Percentiles rank a stretch among this genome's conserved stretches.
Evolutionary conservation across 2,888 invertebrate genomes (phyloP).

Genomic region (Sarcophaga caerulescens): DNA sequence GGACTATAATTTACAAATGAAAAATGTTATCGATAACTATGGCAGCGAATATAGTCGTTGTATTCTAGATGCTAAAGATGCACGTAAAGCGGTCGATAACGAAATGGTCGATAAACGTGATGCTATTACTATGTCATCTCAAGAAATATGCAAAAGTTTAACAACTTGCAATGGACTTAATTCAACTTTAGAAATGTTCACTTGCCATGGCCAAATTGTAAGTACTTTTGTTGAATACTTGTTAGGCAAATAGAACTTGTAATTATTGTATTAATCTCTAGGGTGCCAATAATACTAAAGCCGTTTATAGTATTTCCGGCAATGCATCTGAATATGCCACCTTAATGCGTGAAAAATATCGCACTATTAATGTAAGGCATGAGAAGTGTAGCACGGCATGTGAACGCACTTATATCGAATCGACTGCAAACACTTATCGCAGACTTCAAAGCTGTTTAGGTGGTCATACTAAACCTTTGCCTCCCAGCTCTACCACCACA

Average conservation of each 20-base stretch:
- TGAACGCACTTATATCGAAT: conserved; percentile 74
- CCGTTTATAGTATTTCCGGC: conserved; percentile 75
- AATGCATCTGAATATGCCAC: conserved; percentile 75
- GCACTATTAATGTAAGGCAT: conserved; percentile 73
- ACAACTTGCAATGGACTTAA: conserved; percentile 68
- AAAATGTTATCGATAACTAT: conserved; percentile 71
- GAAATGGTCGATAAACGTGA: conserved; percentile 71
- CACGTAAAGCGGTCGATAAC: conserved; percentile 71
- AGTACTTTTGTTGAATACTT: conserved; percentile 64
- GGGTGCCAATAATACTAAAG: conserved; percentile 76
- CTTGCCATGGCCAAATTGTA: conserved; percentile 74
- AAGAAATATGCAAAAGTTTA: conserved; percentile 70
- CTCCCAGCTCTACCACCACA: conserved; percentile 57
- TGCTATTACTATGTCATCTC: conserved; percentile 68
- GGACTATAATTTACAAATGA: conserved; percentile 75
- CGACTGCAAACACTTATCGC: conserved; percentile 75
- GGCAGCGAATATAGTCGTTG: conserved; percentile 72
- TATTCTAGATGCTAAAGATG: conserved; percentile 63
- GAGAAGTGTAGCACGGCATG: conserved; percentile 73
- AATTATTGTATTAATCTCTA: conserved; percentile 36
- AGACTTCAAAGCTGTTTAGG: conserved; percentile 75
- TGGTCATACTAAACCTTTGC: conserved; percentile 71
- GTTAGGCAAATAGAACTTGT: too few relatives aligned
- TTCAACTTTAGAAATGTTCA: conserved; percentile 72
- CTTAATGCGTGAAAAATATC: conserved; percentile 74